A percentile compares a stretch with the other conserved stretches of the same genome.
Evolutionary conservation across 1,140 invertebrate genomes (phyloP).

Genomic region (Nasonia giraulti): DNA sequence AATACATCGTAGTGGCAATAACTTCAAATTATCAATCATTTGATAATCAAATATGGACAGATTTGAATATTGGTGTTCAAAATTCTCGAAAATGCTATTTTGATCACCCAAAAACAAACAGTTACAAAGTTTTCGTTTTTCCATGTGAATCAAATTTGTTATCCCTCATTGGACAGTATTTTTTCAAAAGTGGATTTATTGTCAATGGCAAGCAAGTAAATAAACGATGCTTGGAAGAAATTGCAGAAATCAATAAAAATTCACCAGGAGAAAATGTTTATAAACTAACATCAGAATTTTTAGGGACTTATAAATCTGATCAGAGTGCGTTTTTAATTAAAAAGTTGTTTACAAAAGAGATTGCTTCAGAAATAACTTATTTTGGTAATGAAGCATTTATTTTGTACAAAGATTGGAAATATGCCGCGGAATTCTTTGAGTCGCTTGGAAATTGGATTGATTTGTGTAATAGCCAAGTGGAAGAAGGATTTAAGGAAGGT

Average conservation of each 20-base stretch:
- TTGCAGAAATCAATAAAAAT: not conserved
- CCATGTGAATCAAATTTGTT: slow-evolving; percentile 8
- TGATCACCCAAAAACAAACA: not conserved
- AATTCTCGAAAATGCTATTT: slow-evolving; percentile 2
- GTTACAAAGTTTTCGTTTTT: slow-evolving; percentile 23
- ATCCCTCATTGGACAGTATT: not conserved
- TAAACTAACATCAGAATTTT: not conserved
- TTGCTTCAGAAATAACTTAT: not conserved
- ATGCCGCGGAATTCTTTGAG: not conserved
- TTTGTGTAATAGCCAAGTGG: not conserved
- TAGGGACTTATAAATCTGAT: not conserved
- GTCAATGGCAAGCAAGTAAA: not conserved
- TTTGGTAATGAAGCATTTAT: not conserved
- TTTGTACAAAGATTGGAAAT: slow-evolving; percentile 18
- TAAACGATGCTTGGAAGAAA: slow-evolving; percentile 18
- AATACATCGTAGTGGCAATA: slow-evolving; percentile 17
- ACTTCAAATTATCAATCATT: not conserved
- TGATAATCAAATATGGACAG: not conserved
- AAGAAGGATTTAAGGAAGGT: not conserved
- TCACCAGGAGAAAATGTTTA: not conserved
- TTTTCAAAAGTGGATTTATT: slow-evolving; percentile 28
- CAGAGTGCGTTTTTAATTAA: not conserved
- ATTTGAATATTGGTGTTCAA: not conserved
- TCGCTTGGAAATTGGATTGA: not conserved
- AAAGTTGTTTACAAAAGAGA: not conserved